Evolutionary conservation across 2,113 vertebrate species (phyloP), one percentile per base, ranked within the genome.

Genomic region (Lycocorax pyrrhopterus): DNA sequence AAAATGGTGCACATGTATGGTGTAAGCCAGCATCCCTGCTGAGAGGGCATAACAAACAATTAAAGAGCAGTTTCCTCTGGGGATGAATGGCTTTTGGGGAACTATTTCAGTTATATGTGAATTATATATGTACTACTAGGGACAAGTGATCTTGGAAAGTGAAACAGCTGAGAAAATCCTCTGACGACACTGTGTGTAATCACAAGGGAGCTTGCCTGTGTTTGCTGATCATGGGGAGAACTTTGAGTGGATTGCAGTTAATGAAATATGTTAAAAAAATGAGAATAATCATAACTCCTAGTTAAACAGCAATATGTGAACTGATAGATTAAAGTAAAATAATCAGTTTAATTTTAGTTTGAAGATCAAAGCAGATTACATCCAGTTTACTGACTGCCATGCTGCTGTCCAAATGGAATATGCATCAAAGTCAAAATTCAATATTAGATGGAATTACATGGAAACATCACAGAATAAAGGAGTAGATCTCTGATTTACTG

Each of bases 11-110:
- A 32, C 79, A 27, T 80, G 16, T 84, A 79, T 58, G 60, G 44
- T 89, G 43, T 87, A 82, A 74, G 51, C 46, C 51, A 73, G 46
- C 30, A 58, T 95, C 51, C 92, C 79, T 59, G 43, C 39, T 74
- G 76, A 92, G 67, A 92, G 73, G 74, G 66, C 83, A 80, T 71
- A 86, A 78, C 41, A 95, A 96, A 96, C 82, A 96, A 86, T 83
- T 92, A 91, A 72, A 82, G 71, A 56, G 12, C 56, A 66, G 56
- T 90, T 97, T 96, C 73, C 60, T 87, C 59, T 76, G 44, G 64
- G 91, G 47, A 86, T 66, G 76, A 84, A 78, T 66, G 51, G 69
- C 88, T 96, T 58, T 39, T 27, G 5, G 88, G 79, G 29, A 96
- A 74, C 35, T 35, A 49, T 67, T 89, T 35, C 37, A 87, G n/a